Evolutionary conservation across 2,797 vertebrate genomes (phyloP), one percentile per base, ranked within the genome.

Genomic region (Microtus agrestis): DNA sequence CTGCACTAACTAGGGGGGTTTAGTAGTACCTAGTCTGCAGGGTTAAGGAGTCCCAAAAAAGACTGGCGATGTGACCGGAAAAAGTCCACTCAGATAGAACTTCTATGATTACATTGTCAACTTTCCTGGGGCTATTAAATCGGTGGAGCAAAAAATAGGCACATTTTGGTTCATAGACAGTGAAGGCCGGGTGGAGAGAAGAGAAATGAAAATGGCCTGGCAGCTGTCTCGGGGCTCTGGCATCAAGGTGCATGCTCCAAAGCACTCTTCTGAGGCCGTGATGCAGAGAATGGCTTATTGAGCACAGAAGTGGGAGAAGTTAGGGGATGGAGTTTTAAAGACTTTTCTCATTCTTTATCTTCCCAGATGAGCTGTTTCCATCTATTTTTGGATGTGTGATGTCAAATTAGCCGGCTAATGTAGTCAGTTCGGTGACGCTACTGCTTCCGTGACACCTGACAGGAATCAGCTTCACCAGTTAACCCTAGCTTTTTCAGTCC

Each of bases 71-170:
- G 81, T 91, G 97, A 94, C 87, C 87, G 3, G 48, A 96, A 86
- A 85, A 0, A 27, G 91, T 86, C 96, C 91, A 74, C 79, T 96
- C 96, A 95, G 91, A 97, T 15, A 95, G 96, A 97, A 95, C 96
- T 98, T 94, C 80, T 92, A 77, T 97, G 92, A 94, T 0, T 86
- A 84, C 46, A 89, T 87, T 94, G 88, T 91, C 93, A 98, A 96
- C 95, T 97, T 97, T 96, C 94, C 96, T 96, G 73, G 82, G 95
- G 95, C 94, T 97, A 95, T 98, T 97, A 98, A 98, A 98, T 87
- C 95, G 97, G 73, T 71, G 95, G 98, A 98, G 97, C 97, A 97
- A 97, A 98, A 98, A 98, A 98, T 89, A 95, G 97, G 94, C 95
- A 96, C 94, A 97, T 93, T 65, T 97, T 94, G 88, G 97, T 97